phyloP scores from a whole-genome alignment of 2,113 vertebrate genomes.

The Coreoperca whiteheadi region DNA sequence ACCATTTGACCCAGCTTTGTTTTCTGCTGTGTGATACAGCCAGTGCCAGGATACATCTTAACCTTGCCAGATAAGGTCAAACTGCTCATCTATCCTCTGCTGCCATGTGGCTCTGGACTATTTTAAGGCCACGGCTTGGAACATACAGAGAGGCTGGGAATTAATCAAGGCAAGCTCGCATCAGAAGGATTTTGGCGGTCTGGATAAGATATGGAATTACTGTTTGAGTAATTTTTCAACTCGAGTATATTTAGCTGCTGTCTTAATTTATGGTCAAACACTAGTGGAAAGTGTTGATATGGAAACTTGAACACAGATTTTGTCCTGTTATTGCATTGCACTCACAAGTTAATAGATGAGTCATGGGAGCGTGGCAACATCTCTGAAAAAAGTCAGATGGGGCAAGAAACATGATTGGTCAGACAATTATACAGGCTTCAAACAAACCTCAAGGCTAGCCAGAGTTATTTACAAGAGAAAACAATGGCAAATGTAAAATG shows the following conservation, averaged over 20 bases:
- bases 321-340: not conserved
- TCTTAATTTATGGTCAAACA: slow-evolving; percentile 1
- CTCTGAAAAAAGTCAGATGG: no score
- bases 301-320: slow-evolving; percentile 14
- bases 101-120: slow-evolving; percentile 67
- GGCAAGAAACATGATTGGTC: no score
- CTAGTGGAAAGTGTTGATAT: slow-evolving; percentile 11
- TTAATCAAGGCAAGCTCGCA: slow-evolving; percentile 18
- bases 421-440: no score
- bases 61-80: slow-evolving; percentile 51
- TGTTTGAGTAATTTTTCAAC: slow-evolving; percentile 10
- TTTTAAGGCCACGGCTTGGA: slow-evolving; percentile 44
- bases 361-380: no score
- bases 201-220: slow-evolving; percentile 10
- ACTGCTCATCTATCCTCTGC: slow-evolving; percentile 48
- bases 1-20: slow-evolving; percentile 22
- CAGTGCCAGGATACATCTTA: slow-evolving; percentile 7
- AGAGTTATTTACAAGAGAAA: no score
- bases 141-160: slow-evolving; percentile 7
- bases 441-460: no score
- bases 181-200: slow-evolving; percentile 22
- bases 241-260: slow-evolving; percentile 17
- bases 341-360: no score
- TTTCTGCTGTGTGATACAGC: slow-evolving; percentile 1
- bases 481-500: no score